These are phyloP conservation scores for Lasiurus cinereus DNA, from an alignment of 2,113 vertebrate genomes.

Conservation along the genomic window DNA sequence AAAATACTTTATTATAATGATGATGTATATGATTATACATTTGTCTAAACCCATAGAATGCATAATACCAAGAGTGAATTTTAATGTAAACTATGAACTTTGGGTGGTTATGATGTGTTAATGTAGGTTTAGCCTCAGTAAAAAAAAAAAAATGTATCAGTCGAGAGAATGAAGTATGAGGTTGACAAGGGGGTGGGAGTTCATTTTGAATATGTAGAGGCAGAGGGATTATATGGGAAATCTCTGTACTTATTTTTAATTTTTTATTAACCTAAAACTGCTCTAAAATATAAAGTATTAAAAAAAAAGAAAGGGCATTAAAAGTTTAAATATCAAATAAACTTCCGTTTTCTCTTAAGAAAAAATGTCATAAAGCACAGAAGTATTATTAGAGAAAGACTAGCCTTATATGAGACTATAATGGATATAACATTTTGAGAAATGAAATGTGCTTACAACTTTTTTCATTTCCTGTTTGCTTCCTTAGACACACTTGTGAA, in stretches of 20 bases:
- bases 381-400: slow-evolving; percentile 8
- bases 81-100: background rate
- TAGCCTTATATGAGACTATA: background rate
- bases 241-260: background rate
- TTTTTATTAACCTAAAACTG: background rate
- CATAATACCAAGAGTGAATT: background rate
- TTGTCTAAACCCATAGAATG: background rate
- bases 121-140: background rate
- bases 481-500: background rate
- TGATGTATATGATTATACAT: background rate
- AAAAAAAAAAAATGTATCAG: background rate
- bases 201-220: too few relatives aligned
- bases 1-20: background rate
- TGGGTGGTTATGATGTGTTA: background rate
- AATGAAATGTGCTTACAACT: background rate
- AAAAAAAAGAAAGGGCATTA: background rate
- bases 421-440: background rate
- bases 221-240: background rate
- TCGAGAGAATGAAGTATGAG: background rate
- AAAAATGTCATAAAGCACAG: slow-evolving; percentile 36
- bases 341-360: background rate
- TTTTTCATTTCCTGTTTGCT: background rate
- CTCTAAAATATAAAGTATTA: background rate
- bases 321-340: slow-evolving; percentile 39
- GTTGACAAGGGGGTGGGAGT: background rate